Conservation (phyloP, 2,888 invertebrate species). For the Cyaniris semiargus region DNA sequence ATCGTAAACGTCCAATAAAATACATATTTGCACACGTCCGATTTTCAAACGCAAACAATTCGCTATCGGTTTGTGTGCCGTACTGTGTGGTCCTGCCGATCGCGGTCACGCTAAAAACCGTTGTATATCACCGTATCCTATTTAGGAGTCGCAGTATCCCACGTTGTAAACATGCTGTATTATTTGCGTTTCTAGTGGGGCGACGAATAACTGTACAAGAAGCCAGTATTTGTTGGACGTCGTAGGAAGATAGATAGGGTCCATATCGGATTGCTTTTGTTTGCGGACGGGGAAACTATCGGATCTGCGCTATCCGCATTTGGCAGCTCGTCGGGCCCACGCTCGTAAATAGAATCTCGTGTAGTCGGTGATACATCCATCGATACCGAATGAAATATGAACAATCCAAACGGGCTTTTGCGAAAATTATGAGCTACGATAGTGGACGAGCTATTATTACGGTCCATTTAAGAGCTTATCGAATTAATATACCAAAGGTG, state of each 20-base stretch:
- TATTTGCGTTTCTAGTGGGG: constrained; percentile 22
- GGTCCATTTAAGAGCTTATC: constrained; percentile 19
- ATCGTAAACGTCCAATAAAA: constrained; percentile 6
- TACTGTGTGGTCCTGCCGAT: constrained; percentile 33
- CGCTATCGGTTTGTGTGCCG: not conserved
- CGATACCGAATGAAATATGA: constrained; percentile 72
- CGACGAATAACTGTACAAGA: constrained; percentile 33
- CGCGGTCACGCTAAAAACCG: constrained; percentile 22
- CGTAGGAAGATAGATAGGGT: constrained; percentile 38
- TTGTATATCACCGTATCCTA: constrained; percentile 29
- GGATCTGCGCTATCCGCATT: constrained; percentile 55
- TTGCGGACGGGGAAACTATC: constrained; percentile 53
- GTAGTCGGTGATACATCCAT: constrained; percentile 64
- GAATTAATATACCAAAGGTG: constrained; percentile 37
- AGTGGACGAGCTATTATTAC: constrained; percentile 43
- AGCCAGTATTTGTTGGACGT: constrained; percentile 31
- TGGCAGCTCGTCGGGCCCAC: constrained; percentile 57
- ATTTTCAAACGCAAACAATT: not conserved
- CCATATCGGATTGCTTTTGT: constrained; percentile 53
- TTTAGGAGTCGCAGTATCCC: constrained; percentile 27
- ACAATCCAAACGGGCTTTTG: constrained; percentile 53
- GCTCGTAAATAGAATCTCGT: constrained; percentile 69
- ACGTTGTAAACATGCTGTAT: constrained; percentile 33
- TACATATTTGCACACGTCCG: constrained; percentile 6
- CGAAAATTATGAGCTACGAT: constrained; percentile 68